phyloP scores from a whole-genome alignment of 1,140 invertebrate species.

The Octopus bimaculoides region DNA sequence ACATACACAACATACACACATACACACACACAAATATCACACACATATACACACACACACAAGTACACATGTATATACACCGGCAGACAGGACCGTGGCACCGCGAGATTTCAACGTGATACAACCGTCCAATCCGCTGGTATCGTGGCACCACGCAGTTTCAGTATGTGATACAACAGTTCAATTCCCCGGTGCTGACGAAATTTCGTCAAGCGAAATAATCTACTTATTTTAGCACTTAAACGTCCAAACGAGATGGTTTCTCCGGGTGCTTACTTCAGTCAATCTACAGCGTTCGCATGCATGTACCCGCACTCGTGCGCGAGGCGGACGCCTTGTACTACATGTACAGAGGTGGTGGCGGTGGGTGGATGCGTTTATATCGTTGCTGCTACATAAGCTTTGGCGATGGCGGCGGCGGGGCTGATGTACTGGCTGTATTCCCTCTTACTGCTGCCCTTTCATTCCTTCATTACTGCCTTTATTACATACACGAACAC shows the following conservation, averaged over 20 bases:
- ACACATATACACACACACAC: fast-evolving
- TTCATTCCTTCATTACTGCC: neutral
- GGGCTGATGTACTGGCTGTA: neutral
- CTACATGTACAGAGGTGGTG: neutral
- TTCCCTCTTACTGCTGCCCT: neutral
- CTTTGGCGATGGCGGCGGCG: neutral
- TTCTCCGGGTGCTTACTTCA: too few relatives aligned
- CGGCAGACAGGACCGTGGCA: too few relatives aligned
- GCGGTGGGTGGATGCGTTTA: neutral
- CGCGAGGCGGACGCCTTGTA: neutral
- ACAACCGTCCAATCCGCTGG: too few relatives aligned
- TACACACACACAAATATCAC: fast-evolving
- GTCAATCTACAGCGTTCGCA: neutral
- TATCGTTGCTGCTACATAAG: neutral
- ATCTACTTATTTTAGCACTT: too few relatives aligned
- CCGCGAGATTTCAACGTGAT: too few relatives aligned
- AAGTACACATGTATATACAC: fast-evolving
- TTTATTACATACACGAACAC: neutral
- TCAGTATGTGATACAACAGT: too few relatives aligned
- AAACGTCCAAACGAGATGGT: too few relatives aligned
- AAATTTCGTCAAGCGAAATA: too few relatives aligned
- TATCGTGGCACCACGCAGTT: too few relatives aligned
- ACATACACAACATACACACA: fast-evolving
- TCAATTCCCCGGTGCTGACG: too few relatives aligned
- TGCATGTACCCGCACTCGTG: neutral